Percentiles rank a stretch among this genome's conserved stretches.
Conservation (phyloP, 1,140 invertebrate genomes). For the Stenopsyche tienmushanensis region DNA sequence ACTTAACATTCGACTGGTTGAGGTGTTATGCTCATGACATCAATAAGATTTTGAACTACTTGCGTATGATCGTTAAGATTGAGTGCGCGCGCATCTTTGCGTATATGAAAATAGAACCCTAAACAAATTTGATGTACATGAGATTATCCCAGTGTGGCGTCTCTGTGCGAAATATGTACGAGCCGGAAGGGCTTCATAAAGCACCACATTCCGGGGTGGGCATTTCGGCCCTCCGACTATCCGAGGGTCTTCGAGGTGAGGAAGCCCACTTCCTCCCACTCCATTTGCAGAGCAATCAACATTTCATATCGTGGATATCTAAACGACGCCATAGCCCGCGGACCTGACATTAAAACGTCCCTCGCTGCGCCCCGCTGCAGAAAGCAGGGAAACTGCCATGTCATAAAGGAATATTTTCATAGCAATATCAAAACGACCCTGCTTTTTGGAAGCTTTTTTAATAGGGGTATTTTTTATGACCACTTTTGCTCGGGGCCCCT, state of each 20-base stretch:
- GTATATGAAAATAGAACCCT: no score
- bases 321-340: conserved; percentile 35
- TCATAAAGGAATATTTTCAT: conserved; percentile 38
- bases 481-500: neutral
- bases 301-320: conserved; percentile 38
- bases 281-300: conserved; percentile 18
- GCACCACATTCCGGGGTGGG: neutral
- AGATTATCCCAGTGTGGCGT: no score
- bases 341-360: conserved; percentile 30
- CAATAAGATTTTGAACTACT: no score
- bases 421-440: conserved; percentile 32
- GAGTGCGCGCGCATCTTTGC: no score
- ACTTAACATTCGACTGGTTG: no score
- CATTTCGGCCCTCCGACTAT: no score
- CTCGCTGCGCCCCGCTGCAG: conserved; percentile 11
- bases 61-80: no score
- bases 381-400: conserved; percentile 35
- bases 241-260: no score
- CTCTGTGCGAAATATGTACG: no score
- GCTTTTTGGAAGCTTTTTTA: conserved; percentile 24
- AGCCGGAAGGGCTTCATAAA: no score
- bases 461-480: conserved; percentile 15
- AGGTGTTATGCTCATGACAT: no score
- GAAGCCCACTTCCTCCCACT: neutral
- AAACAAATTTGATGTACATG: no score